Evolutionary conservation across 2,888 invertebrate species (phyloP).

Genomic region (Dexiosoma caninum): DNA sequence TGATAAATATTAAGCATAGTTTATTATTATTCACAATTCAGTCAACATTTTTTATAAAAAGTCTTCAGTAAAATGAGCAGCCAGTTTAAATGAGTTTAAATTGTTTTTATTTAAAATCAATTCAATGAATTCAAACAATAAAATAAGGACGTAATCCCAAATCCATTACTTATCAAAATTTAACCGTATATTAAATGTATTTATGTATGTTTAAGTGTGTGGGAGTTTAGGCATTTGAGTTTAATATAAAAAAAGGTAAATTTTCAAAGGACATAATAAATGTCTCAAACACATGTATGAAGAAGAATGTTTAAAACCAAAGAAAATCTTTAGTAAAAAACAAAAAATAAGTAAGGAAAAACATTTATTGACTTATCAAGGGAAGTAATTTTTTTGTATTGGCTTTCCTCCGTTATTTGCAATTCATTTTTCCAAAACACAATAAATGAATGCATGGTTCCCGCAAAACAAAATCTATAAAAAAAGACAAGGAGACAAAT

Average conservation of each 20-base stretch:
- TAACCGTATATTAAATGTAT: too few relatives aligned
- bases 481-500: neutral
- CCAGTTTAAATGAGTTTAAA: neutral
- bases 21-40: too few relatives aligned
- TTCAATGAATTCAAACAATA: neutral
- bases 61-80: neutral
- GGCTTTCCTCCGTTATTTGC: neutral
- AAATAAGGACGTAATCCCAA: neutral
- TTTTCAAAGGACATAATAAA: neutral
- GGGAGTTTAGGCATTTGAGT: neutral
- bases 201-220: neutral
- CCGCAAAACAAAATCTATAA: neutral
- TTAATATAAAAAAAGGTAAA: neutral
- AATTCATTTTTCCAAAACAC: neutral
- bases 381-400: conserved; percentile 9
- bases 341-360: neutral
- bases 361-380: neutral
- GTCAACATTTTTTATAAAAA: too few relatives aligned
- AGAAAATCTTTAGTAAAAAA: neutral
- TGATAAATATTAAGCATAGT: too few relatives aligned
- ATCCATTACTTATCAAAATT: too few relatives aligned
- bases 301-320: neutral
- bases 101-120: neutral
- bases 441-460: neutral
- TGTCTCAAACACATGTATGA: neutral